A percentile compares a stretch with the other conserved stretches of the same genome.
These are phyloP conservation scores for Eleutherodactylus coqui DNA, from an alignment of 2,797 vertebrate species.

Conservation along the genomic window DNA sequence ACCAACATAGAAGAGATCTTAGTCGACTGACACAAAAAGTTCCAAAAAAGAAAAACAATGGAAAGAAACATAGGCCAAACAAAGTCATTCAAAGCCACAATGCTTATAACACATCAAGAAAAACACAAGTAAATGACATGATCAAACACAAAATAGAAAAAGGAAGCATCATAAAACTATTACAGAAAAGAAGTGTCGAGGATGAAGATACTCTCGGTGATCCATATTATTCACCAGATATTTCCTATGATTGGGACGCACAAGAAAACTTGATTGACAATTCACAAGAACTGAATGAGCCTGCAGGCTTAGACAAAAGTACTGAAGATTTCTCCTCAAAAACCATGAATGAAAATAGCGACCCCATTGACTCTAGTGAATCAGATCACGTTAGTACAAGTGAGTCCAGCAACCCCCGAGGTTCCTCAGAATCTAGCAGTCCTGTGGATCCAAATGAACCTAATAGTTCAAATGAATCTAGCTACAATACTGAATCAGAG, in stretches of 20 bases:
- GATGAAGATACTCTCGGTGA: neutral
- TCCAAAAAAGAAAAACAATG: neutral
- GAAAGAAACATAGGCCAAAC: neutral
- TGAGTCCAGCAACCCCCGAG: neutral
- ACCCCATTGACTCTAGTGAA: neutral
- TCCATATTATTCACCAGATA: conserved; percentile 1
- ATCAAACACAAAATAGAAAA: neutral
- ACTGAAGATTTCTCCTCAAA: neutral
- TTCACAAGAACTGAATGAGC: neutral
- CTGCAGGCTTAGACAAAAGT: neutral
- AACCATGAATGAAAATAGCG: conserved; percentile 23
- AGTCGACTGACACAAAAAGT: neutral
- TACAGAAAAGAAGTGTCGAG: conserved; percentile 44
- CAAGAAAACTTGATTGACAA: neutral
- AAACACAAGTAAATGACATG: neutral
- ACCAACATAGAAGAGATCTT: neutral
- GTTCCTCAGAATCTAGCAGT: conserved; percentile 13
- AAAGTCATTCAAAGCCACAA: conserved; percentile 2
- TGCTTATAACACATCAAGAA: conserved; percentile 23
- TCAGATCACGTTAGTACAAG: neutral
- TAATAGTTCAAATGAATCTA: conserved; percentile 9
- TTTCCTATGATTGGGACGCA: neutral
- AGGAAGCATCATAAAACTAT: neutral
- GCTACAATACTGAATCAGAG: conserved; percentile 2
- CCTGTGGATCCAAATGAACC: neutral